Conservation (phyloP, 2,113 vertebrate genomes). For the Protobothrops flavoviridis region DNA sequence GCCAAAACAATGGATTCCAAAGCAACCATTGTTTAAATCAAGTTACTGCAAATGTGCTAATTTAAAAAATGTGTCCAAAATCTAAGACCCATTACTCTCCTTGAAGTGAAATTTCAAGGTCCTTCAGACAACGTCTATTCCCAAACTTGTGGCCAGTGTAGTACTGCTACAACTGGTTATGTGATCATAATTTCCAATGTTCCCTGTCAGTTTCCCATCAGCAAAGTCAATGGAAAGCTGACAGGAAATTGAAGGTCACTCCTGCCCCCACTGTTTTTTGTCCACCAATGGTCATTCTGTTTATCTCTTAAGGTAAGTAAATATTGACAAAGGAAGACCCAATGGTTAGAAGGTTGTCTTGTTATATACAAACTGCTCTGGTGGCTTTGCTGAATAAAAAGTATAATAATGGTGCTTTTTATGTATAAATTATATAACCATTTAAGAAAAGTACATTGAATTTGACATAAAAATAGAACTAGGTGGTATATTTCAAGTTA, state of each 20-base stretch:
- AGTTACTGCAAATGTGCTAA: not conserved
- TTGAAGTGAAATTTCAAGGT: not conserved
- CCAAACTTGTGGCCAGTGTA: not conserved
- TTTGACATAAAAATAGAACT: slow-evolving; percentile 1
- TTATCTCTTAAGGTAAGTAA: not conserved
- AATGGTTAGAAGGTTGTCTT: not conserved
- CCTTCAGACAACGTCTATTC: not conserved
- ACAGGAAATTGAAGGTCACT: not conserved
- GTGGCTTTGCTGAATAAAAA: not conserved
- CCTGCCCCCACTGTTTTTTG: not conserved
- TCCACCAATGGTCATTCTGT: not conserved
- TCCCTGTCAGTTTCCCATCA: not conserved
- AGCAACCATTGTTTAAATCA: not conserved
- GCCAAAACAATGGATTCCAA: not conserved
- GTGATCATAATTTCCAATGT: not conserved
- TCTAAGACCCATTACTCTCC: not conserved
- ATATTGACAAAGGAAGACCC: not conserved
- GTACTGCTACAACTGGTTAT: not conserved
- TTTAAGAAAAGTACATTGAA: not conserved
- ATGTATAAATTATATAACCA: not conserved
- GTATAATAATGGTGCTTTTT: not conserved
- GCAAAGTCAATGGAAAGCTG: not conserved
- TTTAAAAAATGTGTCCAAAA: not conserved
- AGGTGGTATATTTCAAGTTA: not conserved
- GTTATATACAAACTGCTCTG: not conserved